Evolutionary conservation across 2,797 vertebrate species (phyloP).

Genomic region (Vespertilio murinus): DNA sequence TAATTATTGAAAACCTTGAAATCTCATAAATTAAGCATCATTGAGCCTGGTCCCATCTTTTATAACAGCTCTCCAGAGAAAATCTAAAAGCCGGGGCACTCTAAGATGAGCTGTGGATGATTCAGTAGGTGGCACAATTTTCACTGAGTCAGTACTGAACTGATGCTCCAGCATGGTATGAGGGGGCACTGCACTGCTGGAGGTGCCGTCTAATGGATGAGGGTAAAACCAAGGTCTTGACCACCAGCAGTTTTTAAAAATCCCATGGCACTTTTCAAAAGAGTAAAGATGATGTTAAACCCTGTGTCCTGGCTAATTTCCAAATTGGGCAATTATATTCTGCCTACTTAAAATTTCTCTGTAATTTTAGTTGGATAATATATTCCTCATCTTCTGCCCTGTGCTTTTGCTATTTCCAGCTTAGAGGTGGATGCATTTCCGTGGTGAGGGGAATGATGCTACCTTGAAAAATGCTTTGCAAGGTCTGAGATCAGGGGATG

Average conservation of each 20-base stretch:
- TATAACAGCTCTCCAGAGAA: slow-evolving; percentile 77
- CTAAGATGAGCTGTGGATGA: slow-evolving; percentile 72
- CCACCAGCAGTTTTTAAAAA: slow-evolving; percentile 82
- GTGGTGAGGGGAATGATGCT: slow-evolving; percentile 47
- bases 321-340: slow-evolving; percentile 83
- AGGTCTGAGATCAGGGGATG: slow-evolving; percentile 61
- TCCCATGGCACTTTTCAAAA: slow-evolving; percentile 83
- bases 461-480: slow-evolving; percentile 70
- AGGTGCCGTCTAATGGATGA: slow-evolving; percentile 82
- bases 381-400: slow-evolving; percentile 78
- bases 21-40: slow-evolving; percentile 75
- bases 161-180: slow-evolving; percentile 77
- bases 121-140: slow-evolving; percentile 82
- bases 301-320: slow-evolving; percentile 82
- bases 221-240: slow-evolving; percentile 81
- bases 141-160: slow-evolving; percentile 82
- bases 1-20: slow-evolving; percentile 68
- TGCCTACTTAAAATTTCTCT: slow-evolving; percentile 82
- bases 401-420: slow-evolving; percentile 65
- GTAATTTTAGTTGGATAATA: slow-evolving; percentile 81
- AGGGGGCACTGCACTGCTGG: slow-evolving; percentile 78
- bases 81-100: slow-evolving; percentile 76
- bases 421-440: slow-evolving; percentile 69
- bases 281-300: slow-evolving; percentile 83
- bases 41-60: slow-evolving; percentile 62